phyloP scores from a whole-genome alignment of 2,113 vertebrate species.

The Eurypyga helias region DNA sequence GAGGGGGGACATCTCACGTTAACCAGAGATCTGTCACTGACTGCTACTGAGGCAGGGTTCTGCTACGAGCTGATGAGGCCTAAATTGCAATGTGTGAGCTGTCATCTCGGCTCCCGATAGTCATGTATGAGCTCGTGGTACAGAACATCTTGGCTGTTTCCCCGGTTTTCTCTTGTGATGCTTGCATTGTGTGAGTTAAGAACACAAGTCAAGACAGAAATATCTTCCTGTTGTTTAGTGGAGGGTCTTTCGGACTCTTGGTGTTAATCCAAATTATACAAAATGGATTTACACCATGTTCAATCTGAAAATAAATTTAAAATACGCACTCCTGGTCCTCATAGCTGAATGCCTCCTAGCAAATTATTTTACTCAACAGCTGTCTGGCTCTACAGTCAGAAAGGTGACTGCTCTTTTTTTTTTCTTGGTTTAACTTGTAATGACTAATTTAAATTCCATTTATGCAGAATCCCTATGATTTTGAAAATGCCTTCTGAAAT shows the following conservation, averaged over 20 bases:
- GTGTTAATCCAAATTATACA: not conserved
- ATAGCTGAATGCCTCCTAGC: not conserved
- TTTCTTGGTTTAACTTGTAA: constrained; percentile 12
- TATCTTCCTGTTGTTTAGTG: not conserved
- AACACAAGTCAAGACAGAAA: not conserved
- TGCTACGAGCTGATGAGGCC: not conserved
- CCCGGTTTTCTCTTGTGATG: not conserved
- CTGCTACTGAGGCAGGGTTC: not conserved
- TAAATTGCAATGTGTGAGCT: not conserved
- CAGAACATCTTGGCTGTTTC: not conserved
- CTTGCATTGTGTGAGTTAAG: not conserved
- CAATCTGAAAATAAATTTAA: not conserved
- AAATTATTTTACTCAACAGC: not conserved
- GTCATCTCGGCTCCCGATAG: not conserved
- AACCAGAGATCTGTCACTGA: not conserved
- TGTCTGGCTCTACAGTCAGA: not conserved
- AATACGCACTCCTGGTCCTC: not conserved
- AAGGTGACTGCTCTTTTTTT: not conserved
- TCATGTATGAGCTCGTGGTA: not conserved
- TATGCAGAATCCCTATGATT: constrained; percentile 16
- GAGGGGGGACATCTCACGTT: no score
- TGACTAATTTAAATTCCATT: constrained; percentile 48
- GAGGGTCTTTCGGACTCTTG: not conserved
- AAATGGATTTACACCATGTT: not conserved
- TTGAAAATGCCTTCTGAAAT: constrained; percentile 24